Percentiles rank a stretch among this genome's conserved stretches.
Conservation (phyloP, 2,888 invertebrate genomes). For the Pollenia griseotomentosa region DNA sequence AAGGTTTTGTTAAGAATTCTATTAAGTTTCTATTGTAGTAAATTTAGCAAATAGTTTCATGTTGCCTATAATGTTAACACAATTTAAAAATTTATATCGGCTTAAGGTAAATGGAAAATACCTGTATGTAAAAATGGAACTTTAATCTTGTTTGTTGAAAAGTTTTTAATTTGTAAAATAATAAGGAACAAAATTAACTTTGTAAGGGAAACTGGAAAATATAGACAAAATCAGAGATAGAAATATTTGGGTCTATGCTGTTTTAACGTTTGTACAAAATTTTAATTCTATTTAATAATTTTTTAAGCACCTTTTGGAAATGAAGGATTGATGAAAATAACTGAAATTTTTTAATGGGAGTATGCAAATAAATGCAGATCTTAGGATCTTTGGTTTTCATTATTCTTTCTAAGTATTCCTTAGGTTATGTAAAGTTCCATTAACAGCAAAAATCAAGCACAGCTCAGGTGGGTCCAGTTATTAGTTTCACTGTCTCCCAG, state of each 20-base stretch:
- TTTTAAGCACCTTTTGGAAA: too few species aligned
- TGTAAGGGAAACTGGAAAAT: neutral
- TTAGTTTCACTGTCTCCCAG: too few species aligned
- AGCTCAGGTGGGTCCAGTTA: too few species aligned
- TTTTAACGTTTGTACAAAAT: too few species aligned
- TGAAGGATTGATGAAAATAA: too few species aligned
- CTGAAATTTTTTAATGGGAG: too few species aligned
- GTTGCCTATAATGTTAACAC: neutral
- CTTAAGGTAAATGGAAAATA: conserved; percentile 2
- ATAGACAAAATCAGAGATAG: neutral
- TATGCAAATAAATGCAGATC: too few species aligned
- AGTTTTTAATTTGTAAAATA: neutral
- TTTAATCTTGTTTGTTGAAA: conserved; percentile 4
- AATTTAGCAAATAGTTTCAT: neutral
- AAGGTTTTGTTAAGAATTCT: conserved; percentile 1
- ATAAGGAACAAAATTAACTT: neutral
- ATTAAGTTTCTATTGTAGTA: conserved; percentile 10
- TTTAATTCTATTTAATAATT: too few species aligned
- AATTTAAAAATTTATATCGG: conserved; percentile 25
- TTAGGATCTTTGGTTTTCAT: too few species aligned
- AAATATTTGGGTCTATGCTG: neutral
- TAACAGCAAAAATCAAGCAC: too few species aligned
- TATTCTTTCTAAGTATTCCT: too few species aligned
- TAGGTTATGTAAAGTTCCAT: too few species aligned
- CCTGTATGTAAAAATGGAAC: neutral